Base-by-base conservation (phyloP, 2,113 vertebrate species). In the Hippocampus comes region DNA sequence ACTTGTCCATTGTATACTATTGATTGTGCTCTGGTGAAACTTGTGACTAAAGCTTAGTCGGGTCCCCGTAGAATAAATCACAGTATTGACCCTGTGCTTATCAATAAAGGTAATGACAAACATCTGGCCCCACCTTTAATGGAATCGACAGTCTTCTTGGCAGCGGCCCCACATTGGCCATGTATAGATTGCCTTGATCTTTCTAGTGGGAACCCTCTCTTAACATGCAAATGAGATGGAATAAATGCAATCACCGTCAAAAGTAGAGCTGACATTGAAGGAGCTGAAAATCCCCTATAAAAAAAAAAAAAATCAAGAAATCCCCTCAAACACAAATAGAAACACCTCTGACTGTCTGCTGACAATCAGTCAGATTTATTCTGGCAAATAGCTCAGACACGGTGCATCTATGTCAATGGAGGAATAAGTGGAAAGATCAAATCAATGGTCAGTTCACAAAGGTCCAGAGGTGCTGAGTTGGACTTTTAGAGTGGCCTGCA, bases 61-160 rank as follows among this genome's bases (percentile, higher is more conserved):
- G 72, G 85, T 90, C 89, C 90, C 89, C 76, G 81, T 82, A 84
- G 89, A 92, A 93, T 92, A 92, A 92, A 93, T 92, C 91, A 91
- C 88, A 79, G 84, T 89, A 93, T 92, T 91, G 92, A 93, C 85
- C 86, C 79, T 76, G 84, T 78, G 85, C 84, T 89, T 92, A 92
- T 93, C 91, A 92, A 93, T 92, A 93, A 90, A 87, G 89, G 89
- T 92, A 92, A 93, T 93, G 91, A 92, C 90, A 93, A 92, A 92
- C 89, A 92, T 92, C 90, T 92, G 90, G 91, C 87, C 89, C 86
- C 89, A 89, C 87, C 89, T 91, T 92, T 91, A 92, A 91, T 92
- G 86, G 88, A 87, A 92, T 92, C 89, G 90, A 92, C 90, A 87
- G 85, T 72, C 90, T 88, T 89, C 74, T 89, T 89, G 90, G 88